phyloP scores from a whole-genome alignment of 2,113 vertebrate species.

The Illadopsis cleaveri region DNA sequence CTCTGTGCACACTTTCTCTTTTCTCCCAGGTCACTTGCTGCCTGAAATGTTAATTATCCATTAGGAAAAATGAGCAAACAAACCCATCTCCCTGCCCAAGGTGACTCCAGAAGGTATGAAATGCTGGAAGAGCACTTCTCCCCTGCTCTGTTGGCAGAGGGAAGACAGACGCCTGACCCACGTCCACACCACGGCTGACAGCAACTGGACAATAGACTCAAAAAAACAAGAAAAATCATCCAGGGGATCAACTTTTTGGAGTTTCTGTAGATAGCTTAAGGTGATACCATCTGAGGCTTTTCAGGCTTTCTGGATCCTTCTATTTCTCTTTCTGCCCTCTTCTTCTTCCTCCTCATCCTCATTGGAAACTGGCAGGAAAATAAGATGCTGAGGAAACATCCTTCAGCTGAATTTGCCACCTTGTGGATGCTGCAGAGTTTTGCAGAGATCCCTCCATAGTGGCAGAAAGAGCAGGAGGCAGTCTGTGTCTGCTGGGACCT shows the following conservation, averaged over 20 bases:
- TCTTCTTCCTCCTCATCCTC: not conserved
- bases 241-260: not conserved
- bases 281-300: not conserved
- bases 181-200: not conserved
- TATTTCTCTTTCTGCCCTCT: not conserved
- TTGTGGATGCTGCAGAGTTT: not conserved
- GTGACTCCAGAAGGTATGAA: not conserved
- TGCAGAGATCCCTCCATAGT: not conserved
- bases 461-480: not conserved
- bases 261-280: not conserved
- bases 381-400: not conserved
- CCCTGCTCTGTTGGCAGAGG: not conserved
- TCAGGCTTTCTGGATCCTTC: not conserved
- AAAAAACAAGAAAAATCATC: not conserved
- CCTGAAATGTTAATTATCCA: constrained; percentile 47
- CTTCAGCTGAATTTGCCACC: constrained; percentile 17
- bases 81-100: not conserved
- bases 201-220: not conserved
- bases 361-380: not conserved
- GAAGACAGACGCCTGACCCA: not conserved
- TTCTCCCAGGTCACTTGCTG: constrained; percentile 7
- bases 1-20: not conserved
- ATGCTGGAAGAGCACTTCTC: not conserved
- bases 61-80: constrained; percentile 9
- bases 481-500: not conserved